phyloP scores from a whole-genome alignment of 2,113 vertebrate species.

The Ophiodon elongatus region DNA sequence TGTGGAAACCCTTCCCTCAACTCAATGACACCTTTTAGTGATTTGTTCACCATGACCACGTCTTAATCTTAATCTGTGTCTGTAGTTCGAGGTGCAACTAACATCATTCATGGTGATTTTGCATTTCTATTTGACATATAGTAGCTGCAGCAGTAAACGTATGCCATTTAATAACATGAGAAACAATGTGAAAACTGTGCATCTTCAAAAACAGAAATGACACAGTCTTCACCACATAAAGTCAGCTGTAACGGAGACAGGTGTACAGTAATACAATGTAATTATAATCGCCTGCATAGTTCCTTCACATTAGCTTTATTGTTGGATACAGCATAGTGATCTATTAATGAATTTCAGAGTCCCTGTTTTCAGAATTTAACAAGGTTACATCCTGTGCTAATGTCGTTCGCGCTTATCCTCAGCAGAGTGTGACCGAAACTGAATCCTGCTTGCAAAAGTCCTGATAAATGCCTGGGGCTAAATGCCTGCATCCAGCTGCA shows the following conservation, averaged over 20 bases:
- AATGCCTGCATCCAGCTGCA: conserved; percentile 33
- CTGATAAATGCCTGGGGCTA: conserved; percentile 30
- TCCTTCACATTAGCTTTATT: conserved; percentile 21
- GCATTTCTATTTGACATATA: neutral
- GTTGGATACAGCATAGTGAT: neutral
- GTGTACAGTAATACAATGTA: neutral
- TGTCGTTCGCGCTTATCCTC: conserved; percentile 35
- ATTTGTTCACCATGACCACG: neutral
- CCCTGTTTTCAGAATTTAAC: conserved; percentile 18
- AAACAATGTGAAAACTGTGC: neutral
- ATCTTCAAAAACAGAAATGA: conserved; percentile 19
- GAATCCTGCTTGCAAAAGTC: conserved; percentile 22
- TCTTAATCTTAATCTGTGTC: neutral
- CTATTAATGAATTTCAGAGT: conserved; percentile 21
- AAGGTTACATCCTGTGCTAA: conserved; percentile 28
- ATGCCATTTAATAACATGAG: neutral
- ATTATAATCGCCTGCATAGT: conserved; percentile 16
- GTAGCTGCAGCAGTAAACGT: neutral
- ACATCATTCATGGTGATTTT: neutral
- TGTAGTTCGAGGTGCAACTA: neutral
- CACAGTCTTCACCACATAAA: neutral
- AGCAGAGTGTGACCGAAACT: conserved; percentile 29
- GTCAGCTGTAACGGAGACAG: conserved; percentile 13
- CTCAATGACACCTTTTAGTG: neutral
- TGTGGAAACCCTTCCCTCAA: neutral